Base-by-base conservation (phyloP, 1,140 invertebrate genomes). In the Ostrea edulis region DNA sequence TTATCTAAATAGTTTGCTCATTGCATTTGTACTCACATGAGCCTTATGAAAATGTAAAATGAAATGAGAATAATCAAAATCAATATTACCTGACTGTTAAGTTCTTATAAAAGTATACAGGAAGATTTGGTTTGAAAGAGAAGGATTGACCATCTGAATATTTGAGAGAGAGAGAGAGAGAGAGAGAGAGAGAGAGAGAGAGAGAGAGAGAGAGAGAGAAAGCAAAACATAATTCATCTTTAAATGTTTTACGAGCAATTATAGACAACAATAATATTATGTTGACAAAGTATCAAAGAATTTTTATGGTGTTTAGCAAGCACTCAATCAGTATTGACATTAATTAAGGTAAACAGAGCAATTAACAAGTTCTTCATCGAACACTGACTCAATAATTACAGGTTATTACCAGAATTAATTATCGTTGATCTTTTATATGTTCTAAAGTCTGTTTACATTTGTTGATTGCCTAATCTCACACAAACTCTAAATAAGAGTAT, bases 121-220 rank as follows among this genome's bases (percentile, higher is more conserved):
- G 55, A 5, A 62, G 55, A 62, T 62, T 20, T 20, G 20, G 55
- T 20, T 58, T 62, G 17, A 62, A 20, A 51, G 44, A 29, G 14
- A 22, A 35, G 22, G 25, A 81, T 22, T 81, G 4, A 17, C 14
- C 71, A 81, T 14, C n/a, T 29, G 17, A 17, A 81, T 44, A 44
- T 44, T 1, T 2, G 35, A 44, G 35, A 44, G 35, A 44, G 35
- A 44, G 58, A 65, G 58, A 65, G 58, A 65, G 58, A 22, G 25
- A 25, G 20, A 81, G 58, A 65, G 58, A 65, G 58, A 65, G 58
- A 65, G 58, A 81, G 71, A 81, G 71, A 2, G 71, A 81, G 71
- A 81, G 71, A 81, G 71, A 81, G 71, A 81, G 71, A 81, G 71
- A 44, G 71, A 44, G 22, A 35, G 68, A 35, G 68, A 35, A 20